Evolutionary conservation across 2,888 invertebrate species (phyloP), one percentile per base, ranked within the genome.

Genomic region (Acanthacorydalis orientalis): DNA sequence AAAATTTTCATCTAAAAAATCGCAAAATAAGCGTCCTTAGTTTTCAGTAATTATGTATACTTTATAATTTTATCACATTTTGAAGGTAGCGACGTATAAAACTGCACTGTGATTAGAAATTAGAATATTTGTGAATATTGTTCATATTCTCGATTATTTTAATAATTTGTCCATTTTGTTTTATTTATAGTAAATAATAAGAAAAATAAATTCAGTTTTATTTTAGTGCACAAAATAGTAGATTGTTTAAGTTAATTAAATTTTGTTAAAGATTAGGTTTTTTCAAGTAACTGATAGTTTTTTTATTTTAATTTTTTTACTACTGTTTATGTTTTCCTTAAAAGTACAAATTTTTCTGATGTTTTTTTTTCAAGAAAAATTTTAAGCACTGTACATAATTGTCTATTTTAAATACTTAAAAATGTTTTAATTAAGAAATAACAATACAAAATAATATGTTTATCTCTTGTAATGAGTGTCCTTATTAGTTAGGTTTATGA

Each of bases 341-440:
- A 50, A 47, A 50, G 50, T 50, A 50, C 50, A 50, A 50, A 50
- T 48, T 47, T 49, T 15, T 40, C 14, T 49, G 47, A 46, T 44
- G 40, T 40, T 35, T 44, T n/a, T n/a, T n/a, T n/a, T 31, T 43
- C 47, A 48, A 47, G 44, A 45, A 40, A 44, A 39, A 44, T 10
- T 34, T 14, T 14, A 31, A 34, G 45, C 45, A 44, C 41, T 50
- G 50, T 50, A 50, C 32, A 50, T 50, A 50, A 44, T 45, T 50
- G 23, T 23, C 23, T 23, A 23, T 23, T 23, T 23, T 23, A 23
- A 23, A 23, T 23, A 23, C 23, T 23, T 23, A 23, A 23, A 23
- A 23, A 23, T 23, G 23, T 23, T 23, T 23, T 23, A 23, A 23
- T 23, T 23, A 23, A 23, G 16, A 38, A 38, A 38, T 38, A 38